Conservation (phyloP, 2,113 vertebrate species). For the Ammodytes marinus region DNA sequence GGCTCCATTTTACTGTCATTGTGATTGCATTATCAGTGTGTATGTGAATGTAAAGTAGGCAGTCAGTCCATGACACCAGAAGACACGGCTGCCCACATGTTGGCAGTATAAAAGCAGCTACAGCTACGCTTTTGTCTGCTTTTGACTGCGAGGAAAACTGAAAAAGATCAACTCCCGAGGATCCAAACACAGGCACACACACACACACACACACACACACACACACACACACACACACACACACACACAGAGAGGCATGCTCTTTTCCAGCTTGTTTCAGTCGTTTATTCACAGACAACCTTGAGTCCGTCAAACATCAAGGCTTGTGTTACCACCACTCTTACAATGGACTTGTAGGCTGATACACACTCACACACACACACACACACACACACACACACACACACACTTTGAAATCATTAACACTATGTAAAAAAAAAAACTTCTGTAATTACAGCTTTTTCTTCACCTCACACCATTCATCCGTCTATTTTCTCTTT, state of each 20-base stretch:
- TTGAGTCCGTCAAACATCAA: slow-evolving; percentile 9
- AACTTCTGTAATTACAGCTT: slow-evolving; percentile 15
- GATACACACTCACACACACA: slow-evolving; percentile 8
- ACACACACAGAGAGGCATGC: neutral
- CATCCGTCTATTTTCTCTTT: slow-evolving; percentile 15
- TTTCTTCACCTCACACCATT: slow-evolving; percentile 3
- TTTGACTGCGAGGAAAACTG: neutral
- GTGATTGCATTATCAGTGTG: neutral
- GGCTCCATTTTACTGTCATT: neutral
- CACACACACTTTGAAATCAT: slow-evolving; percentile 3
- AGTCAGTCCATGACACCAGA: neutral
- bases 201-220: neutral
- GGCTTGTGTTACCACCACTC: neutral
- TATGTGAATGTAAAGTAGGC: neutral
- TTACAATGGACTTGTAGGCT: slow-evolving; percentile 1
- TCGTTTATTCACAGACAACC: slow-evolving; percentile 21
- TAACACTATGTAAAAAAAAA: neutral
- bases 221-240: neutral
- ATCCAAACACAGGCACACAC: neutral
- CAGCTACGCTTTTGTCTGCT: neutral
- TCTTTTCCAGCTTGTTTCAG: slow-evolving; percentile 41
- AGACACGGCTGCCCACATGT: slow-evolving; percentile 5
- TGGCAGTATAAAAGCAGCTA: neutral
- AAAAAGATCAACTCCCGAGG: slow-evolving; percentile 6
- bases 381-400: no score